phyloP scores from a whole-genome alignment of 2,113 vertebrate genomes.

The Peromyscus maniculatus region DNA sequence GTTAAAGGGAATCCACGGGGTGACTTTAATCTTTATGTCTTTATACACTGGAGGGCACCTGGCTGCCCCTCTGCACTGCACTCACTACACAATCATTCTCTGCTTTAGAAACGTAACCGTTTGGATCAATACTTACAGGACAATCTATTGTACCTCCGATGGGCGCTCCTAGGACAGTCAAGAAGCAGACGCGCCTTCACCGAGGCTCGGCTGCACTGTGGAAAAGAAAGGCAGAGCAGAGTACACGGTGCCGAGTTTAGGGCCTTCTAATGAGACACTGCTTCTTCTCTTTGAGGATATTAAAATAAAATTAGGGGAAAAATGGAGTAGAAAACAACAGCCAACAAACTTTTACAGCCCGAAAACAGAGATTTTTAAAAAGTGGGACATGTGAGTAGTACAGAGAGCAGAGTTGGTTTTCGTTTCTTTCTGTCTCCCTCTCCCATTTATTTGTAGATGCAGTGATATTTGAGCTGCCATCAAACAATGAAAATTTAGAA shows the following conservation, averaged over 20 bases:
- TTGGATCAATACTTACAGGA: conserved; percentile 92
- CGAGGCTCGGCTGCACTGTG: conserved; percentile 69
- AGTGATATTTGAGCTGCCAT: conserved; percentile 56
- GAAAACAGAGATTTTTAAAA: conserved; percentile 66
- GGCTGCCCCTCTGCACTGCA: conserved; percentile 89
- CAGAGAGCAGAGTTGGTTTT: conserved; percentile 1
- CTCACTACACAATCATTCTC: conserved; percentile 93
- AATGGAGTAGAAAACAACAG: conserved; percentile 58
- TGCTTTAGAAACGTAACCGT: conserved; percentile 92
- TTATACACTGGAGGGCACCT: conserved; percentile 91
- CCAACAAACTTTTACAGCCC: conserved; percentile 45
- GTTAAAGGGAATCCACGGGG: conserved; percentile 89
- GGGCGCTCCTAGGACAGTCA: conserved; percentile 85
- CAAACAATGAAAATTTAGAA: conserved; percentile 46
- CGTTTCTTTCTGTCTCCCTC: not conserved
- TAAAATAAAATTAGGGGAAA: conserved; percentile 84
- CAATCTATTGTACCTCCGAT: conserved; percentile 90
- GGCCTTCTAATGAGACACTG: conserved; percentile 78
- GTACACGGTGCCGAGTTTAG: conserved; percentile 70
- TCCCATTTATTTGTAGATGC: conserved; percentile 59
- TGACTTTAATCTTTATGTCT: conserved; percentile 91
- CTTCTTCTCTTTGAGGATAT: conserved; percentile 72
- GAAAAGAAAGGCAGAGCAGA: conserved; percentile 77
- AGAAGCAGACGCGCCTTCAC: conserved; percentile 77
- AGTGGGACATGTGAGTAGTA: conserved; percentile 46